Evolutionary conservation across 2,888 invertebrate species (phyloP).

Genomic region (Ophioninae sp.): DNA sequence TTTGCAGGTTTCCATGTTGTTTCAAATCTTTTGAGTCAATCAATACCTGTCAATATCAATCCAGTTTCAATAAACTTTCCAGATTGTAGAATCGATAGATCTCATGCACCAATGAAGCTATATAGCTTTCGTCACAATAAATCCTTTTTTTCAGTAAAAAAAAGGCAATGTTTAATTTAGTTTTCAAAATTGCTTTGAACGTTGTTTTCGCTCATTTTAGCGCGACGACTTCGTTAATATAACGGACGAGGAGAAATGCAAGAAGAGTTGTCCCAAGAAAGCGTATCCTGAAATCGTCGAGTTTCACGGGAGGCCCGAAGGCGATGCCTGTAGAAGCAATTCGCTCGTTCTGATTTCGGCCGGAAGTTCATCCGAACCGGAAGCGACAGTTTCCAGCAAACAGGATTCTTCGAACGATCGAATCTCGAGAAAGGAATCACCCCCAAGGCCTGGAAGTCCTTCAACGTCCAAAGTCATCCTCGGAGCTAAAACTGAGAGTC

Average conservation of each 20-base stretch:
- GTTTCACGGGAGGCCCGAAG: slow-evolving; percentile 48
- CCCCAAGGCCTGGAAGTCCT: slow-evolving; percentile 19
- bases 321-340: slow-evolving; percentile 36
- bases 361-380: slow-evolving; percentile 18
- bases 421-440: slow-evolving; percentile 9
- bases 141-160: no score
- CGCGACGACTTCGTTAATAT: slow-evolving; percentile 30
- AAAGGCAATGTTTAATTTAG: no score
- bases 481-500: slow-evolving; percentile 20
- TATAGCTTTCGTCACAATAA: no score
- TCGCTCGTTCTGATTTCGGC: not conserved
- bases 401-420: slow-evolving; percentile 8
- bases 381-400: not conserved
- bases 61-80: no score
- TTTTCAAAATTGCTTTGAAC: no score
- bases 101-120: no score
- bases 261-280: slow-evolving; percentile 57
- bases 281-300: slow-evolving; percentile 57
- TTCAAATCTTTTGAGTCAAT: no score
- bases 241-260: slow-evolving; percentile 73
- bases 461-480: slow-evolving; percentile 27
- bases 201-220: not conserved
- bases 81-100: no score
- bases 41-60: no score
- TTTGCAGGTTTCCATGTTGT: no score